Base-by-base conservation (phyloP, 1,140 invertebrate species). In the Eubasilissa regina region DNA sequence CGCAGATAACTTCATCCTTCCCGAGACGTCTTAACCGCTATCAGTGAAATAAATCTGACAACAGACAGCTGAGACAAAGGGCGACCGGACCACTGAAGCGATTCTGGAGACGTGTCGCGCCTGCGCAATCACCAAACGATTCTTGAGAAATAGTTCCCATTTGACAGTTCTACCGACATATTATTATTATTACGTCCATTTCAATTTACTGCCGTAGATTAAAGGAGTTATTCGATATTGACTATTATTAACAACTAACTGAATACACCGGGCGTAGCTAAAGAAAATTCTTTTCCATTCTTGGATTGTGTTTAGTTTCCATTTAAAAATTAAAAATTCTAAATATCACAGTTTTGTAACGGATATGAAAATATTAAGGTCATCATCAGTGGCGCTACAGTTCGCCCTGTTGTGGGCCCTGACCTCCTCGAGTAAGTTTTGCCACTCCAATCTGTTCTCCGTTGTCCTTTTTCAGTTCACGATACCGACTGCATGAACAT, bases 41-140 rank as follows among this genome's bases (percentile, higher is more conserved):
- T 78, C 77, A 35, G 13, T n/a, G 53, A 74, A 73, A 78, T 78
- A 78, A 78, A 78, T 78, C 77, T 78, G 77, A 78, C 77, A 62
- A 45, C 55, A 48, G 77, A 25, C 51, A 53, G 19, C 21, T 12
- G n/a, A 53, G 62, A 70, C 75, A 73, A 73, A 78, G 51, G 25
- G 66, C 66, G 51, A 60, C 25, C 25, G 25, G 25, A 35, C 25
- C 47, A 56, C n/a, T 56, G 21, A 43, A 53, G 45, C 44, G 35
- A 17, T n/a, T 11, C 44, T 13, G 68, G 48, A 35, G 48, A 56
- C 13, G 53, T 55, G 9, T 53, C 48, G 68, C 70, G 70, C 70
- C 70, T 74, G 70, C 70, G 53, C 70, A 44, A 43, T 47, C 21
- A 8, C 13, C 43, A 56, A 15, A 9, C 10, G 55, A 19, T 58